Percentiles rank a stretch among this genome's conserved stretches.
Conservation (phyloP, 2,797 vertebrate genomes). For the Phataginus tetradactyla region DNA sequence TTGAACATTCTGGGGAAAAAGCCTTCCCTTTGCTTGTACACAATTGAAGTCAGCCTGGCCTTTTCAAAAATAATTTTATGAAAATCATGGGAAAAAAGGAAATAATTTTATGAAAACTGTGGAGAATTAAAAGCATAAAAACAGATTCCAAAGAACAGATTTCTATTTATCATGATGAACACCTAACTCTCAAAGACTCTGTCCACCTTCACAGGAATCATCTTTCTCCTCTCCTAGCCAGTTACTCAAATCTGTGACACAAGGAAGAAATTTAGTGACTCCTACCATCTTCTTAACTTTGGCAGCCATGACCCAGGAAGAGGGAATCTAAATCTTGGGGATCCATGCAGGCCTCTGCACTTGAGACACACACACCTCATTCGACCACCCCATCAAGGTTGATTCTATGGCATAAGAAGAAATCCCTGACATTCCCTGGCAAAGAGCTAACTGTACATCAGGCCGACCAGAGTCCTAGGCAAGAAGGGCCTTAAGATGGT, state of each 20-base stretch:
- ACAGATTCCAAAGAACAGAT: neutral
- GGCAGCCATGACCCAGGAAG: neutral
- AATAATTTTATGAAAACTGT: neutral
- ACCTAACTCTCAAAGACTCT: neutral
- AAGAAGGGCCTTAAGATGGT: neutral
- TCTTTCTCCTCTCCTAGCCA: neutral
- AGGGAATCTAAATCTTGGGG: neutral
- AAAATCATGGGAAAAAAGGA: neutral
- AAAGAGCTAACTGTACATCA: neutral
- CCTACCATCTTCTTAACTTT: neutral
- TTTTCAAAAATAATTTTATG: slow-evolving; percentile 8
- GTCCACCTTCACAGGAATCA: neutral
- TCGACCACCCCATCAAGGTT: rapidly evolving
- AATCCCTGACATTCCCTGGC: neutral
- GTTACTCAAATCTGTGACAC: neutral
- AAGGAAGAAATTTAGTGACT: neutral
- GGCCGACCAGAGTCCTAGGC: neutral
- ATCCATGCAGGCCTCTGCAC: neutral
- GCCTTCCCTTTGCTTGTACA: neutral
- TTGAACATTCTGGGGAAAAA: neutral
- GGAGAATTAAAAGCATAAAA: neutral
- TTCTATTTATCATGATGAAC: neutral
- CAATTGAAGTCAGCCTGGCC: neutral
- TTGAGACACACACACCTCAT: neutral
- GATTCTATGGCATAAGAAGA: neutral